A percentile compares a stretch with the other conserved stretches of the same genome.
These are phyloP conservation scores for Chaetophractus vellerosus DNA, from an alignment of 2,797 vertebrate species.

Conservation along the genomic window DNA sequence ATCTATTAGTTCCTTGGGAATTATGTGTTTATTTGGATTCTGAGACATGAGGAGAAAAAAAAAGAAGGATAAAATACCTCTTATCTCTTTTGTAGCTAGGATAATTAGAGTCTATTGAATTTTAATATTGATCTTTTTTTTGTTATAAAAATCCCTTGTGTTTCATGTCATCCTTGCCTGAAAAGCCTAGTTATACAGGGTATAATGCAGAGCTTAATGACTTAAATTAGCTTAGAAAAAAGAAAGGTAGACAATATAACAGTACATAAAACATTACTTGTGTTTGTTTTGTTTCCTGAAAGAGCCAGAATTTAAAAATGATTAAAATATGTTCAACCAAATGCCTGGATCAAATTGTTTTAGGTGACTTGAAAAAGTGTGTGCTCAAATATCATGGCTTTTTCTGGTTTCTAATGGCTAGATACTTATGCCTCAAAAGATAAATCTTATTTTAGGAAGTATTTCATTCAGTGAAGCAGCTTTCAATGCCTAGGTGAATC, in stretches of 20 bases:
- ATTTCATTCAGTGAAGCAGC: not conserved
- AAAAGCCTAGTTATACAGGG: not conserved
- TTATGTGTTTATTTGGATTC: not conserved
- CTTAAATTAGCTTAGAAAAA: not conserved
- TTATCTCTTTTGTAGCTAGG: not conserved
- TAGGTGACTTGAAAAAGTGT: not conserved
- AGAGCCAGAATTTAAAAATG: not conserved
- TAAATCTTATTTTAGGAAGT: constrained; percentile 11
- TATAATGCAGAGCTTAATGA: not conserved
- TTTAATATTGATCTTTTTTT: constrained; percentile 5
- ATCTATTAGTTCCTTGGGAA: not conserved
- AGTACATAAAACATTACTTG: not conserved
- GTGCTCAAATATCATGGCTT: not conserved
- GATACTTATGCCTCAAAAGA: not conserved
- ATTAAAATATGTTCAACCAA: not conserved
- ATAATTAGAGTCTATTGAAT: not conserved
- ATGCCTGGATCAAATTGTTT: not conserved
- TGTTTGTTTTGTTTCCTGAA: not conserved
- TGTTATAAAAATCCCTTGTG: not conserved
- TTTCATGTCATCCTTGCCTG: not conserved
- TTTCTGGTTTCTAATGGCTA: not conserved
- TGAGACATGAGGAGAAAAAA: not conserved
- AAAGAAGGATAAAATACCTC: not conserved
- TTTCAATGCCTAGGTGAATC: not conserved
- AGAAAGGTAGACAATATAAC: not conserved